phyloP scores from a whole-genome alignment of 2,797 vertebrate species.

The Thamnophis elegans region DNA sequence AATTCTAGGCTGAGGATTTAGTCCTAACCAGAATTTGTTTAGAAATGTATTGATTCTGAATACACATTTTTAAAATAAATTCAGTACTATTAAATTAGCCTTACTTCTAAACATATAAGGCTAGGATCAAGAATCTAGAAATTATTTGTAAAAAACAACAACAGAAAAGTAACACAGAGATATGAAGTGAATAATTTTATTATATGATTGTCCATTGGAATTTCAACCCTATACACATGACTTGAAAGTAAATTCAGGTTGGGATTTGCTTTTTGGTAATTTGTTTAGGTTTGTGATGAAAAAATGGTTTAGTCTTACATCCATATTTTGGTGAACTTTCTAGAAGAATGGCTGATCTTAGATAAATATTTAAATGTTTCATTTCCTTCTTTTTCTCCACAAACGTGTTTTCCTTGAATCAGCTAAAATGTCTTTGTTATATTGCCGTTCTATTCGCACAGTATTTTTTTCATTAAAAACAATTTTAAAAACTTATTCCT shows the following conservation, averaged over 20 bases:
- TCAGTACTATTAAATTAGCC: not conserved
- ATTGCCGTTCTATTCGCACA: conserved; percentile 67
- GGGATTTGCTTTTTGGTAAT: conserved; percentile 11
- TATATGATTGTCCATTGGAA: conserved; percentile 8
- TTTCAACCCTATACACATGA: not conserved
- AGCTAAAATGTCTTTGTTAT: conserved; percentile 60
- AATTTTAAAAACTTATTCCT: conserved; percentile 47
- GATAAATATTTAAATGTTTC: not conserved
- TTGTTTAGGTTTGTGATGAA: not conserved
- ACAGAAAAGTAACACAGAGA: conserved; percentile 26
- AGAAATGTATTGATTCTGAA: not conserved
- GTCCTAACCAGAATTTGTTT: not conserved
- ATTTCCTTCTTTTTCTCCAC: conserved; percentile 43
- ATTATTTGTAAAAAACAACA: conserved; percentile 13
- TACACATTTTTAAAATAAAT: not conserved
- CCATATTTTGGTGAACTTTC: not conserved
- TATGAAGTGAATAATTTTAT: not conserved
- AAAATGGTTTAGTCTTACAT: not conserved
- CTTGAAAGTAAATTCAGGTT: conserved; percentile 3
- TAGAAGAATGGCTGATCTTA: conserved; percentile 7
- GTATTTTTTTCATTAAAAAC: conserved; percentile 74
- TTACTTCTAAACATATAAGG: not conserved
- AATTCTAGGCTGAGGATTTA: not conserved
- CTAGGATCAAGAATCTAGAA: not conserved
- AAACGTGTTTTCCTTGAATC: conserved; percentile 52